Conservation (phyloP, 2,888 invertebrate genomes). For the Drosophila fungiperda region DNA sequence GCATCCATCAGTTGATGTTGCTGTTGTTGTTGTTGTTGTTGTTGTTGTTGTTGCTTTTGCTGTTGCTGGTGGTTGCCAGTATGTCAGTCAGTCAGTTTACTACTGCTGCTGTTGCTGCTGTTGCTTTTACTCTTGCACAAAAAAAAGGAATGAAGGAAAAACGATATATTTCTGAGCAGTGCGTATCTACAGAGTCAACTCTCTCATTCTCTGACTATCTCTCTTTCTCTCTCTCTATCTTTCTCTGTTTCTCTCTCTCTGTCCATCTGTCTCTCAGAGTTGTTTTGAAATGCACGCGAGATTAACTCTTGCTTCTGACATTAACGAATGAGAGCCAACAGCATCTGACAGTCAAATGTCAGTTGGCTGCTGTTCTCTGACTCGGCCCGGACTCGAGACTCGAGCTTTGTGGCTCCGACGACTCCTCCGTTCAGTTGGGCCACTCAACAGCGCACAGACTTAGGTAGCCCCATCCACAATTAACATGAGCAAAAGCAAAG, state of each 20-base stretch:
- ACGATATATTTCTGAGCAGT: constrained; percentile 61
- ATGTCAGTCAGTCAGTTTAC: constrained; percentile 62
- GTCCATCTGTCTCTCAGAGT: constrained; percentile 20
- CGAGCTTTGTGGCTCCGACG: constrained; percentile 1
- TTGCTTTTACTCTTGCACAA: constrained; percentile 43
- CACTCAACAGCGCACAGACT: constrained; percentile 31
- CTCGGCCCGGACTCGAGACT: constrained; percentile 3
- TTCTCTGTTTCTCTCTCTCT: not conserved
- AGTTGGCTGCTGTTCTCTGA: constrained; percentile 74
- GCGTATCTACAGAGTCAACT: constrained; percentile 58
- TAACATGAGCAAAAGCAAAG: constrained; percentile 5
- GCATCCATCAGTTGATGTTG: constrained; percentile 71
- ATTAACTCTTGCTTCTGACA: constrained; percentile 79
- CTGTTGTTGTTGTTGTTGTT: constrained; percentile 41
- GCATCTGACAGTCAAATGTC: constrained; percentile 82
- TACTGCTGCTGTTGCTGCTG: constrained; percentile 21
- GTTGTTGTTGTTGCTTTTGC: constrained; percentile 27
- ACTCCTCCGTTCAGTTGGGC: constrained; percentile 1
- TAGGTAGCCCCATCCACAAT: constrained; percentile 35
- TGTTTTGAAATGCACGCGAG: constrained; percentile 80
- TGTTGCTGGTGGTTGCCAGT: constrained; percentile 63
- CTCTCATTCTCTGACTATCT: constrained; percentile 1
- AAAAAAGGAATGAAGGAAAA: constrained; percentile 11
- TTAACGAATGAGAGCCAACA: constrained; percentile 81
- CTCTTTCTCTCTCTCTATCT: not conserved